These are phyloP conservation scores for Oscheius myriophilus DNA, from an alignment of 2,888 invertebrate genomes.

Conservation along the genomic window DNA sequence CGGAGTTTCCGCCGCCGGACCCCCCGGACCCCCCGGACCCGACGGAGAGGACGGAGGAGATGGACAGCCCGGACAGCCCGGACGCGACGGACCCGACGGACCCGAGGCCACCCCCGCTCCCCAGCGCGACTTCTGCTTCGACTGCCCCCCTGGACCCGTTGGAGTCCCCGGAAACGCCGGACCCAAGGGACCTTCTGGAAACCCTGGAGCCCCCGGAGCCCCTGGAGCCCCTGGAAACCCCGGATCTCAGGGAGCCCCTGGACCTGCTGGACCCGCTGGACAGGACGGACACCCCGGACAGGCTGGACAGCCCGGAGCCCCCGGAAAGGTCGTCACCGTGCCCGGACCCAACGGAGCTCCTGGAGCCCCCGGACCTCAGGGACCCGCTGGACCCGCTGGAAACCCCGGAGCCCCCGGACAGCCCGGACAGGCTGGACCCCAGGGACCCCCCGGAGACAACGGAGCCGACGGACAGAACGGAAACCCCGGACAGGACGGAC, in stretches of 20 bases:
- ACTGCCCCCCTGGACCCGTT: constrained; percentile 59
- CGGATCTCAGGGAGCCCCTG: constrained; percentile 57
- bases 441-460: constrained; percentile 45
- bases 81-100: constrained; percentile 62
- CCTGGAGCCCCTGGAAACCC: constrained; percentile 60
- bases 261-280: constrained; percentile 54
- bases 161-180: constrained; percentile 57
- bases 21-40: constrained; percentile 39
- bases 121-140: constrained; percentile 54
- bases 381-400: constrained; percentile 59
- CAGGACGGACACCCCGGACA: constrained; percentile 56
- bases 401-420: constrained; percentile 55
- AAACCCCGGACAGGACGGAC: constrained; percentile 40
- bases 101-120: constrained; percentile 60
- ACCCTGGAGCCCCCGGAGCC: constrained; percentile 57
- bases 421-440: constrained; percentile 47
- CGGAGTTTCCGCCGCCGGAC: constrained; percentile 33
- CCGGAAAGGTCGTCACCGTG: constrained; percentile 27
- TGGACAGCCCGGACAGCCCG: constrained; percentile 57
- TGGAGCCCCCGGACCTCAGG: constrained; percentile 57
- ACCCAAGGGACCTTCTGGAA: constrained; percentile 60
- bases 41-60: constrained; percentile 33
- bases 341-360: constrained; percentile 58
- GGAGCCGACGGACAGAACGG: constrained; percentile 45
- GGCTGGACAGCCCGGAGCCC: constrained; percentile 48